These are phyloP conservation scores for Toxotes lorentzi DNA, from an alignment of 2,797 vertebrate genomes.

Conservation along the genomic window DNA sequence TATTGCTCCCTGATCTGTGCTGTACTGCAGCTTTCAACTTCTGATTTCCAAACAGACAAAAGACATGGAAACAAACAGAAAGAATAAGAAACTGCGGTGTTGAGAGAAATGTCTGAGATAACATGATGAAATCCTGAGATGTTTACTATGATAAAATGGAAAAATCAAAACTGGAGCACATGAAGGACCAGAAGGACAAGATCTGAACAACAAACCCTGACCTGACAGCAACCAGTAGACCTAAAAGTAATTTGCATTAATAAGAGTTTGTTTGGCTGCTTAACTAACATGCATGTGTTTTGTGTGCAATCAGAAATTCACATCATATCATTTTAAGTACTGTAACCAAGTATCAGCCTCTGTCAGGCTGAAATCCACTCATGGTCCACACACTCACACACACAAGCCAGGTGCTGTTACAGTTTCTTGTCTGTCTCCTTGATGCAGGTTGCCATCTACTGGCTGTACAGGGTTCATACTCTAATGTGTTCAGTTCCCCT, in stretches of 20 bases:
- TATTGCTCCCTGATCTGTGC: constrained; percentile 60
- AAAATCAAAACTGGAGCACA: background rate
- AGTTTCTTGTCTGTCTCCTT: constrained; percentile 5
- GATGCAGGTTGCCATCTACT: constrained; percentile 75
- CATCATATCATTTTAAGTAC: background rate
- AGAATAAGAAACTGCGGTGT: background rate
- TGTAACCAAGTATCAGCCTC: background rate
- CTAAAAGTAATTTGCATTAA: background rate
- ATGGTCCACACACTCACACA: background rate
- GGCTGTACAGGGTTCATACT: constrained; percentile 31
- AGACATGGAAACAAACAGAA: constrained; percentile 6
- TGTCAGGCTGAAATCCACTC: background rate
- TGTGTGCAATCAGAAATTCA: background rate
- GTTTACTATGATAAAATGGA: background rate
- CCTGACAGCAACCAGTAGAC: background rate
- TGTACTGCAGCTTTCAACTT: constrained; percentile 33
- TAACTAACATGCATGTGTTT: background rate
- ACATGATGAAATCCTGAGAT: too few relatives aligned
- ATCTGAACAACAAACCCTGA: background rate
- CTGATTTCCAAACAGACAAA: constrained; percentile 16
- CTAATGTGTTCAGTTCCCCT: too few relatives aligned
- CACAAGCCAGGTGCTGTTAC: background rate
- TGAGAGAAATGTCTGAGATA: constrained; percentile 5
- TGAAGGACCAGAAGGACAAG: background rate
- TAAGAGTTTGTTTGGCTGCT: background rate